Conservation (phyloP, 2,888 invertebrate genomes). For the Xestia rhomboidea region DNA sequence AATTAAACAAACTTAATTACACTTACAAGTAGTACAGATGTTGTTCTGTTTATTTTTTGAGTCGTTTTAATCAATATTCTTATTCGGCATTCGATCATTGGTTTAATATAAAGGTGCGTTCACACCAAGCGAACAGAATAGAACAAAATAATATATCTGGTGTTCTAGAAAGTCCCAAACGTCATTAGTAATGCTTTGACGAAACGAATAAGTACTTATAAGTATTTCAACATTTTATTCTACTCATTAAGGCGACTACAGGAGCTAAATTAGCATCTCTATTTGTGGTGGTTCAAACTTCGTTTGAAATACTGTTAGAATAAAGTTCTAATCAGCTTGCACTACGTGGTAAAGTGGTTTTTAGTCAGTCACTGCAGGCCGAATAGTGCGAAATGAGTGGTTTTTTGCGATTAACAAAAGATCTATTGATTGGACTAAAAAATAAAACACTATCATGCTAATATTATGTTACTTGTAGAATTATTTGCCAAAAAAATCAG, state of each 20-base stretch:
- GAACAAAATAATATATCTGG: not conserved
- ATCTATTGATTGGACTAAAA: no score
- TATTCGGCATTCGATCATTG: conserved; percentile 30
- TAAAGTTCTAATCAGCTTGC: no score
- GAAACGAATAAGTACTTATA: not conserved
- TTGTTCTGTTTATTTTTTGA: conserved; percentile 42
- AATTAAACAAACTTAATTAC: conserved; percentile 44
- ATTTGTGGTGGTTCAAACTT: no score
- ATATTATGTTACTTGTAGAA: no score
- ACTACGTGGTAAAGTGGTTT: no score
- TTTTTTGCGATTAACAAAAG: no score
- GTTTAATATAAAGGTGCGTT: conserved; percentile 9
- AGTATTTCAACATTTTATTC: not conserved
- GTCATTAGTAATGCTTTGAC: not conserved
- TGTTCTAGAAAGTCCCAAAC: not conserved
- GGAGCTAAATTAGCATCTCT: no score
- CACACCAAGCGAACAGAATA: not conserved
- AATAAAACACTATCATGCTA: no score
- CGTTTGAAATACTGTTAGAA: no score
- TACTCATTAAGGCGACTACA: not conserved
- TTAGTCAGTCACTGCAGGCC: no score
- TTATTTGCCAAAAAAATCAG: no score
- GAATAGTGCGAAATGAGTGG: no score
- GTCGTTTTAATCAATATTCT: conserved; percentile 37
- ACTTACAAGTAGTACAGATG: conserved; percentile 12